Evolutionary conservation across 2,797 vertebrate genomes (phyloP).

Genomic region (Sphenopsis melanotis): DNA sequence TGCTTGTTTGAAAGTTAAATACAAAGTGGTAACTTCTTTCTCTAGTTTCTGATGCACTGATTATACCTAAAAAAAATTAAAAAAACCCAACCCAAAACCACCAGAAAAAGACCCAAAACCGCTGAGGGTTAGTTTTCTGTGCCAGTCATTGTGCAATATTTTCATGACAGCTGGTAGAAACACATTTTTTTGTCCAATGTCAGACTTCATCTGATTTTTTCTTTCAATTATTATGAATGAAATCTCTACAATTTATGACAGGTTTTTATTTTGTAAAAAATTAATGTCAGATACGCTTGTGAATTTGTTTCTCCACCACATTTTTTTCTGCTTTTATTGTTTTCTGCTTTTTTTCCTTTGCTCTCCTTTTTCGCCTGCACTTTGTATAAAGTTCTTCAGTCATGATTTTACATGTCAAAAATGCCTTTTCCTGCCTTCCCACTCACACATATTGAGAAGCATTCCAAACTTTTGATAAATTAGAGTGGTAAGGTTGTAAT

Average conservation of each 20-base stretch:
- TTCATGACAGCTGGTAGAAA: constrained; percentile 45
- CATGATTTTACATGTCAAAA: constrained; percentile 14
- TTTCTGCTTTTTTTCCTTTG: not conserved
- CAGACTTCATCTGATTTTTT: not conserved
- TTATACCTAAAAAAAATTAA: not conserved
- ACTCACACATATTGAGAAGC: not conserved
- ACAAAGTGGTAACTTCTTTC: not conserved
- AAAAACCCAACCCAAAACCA: not conserved
- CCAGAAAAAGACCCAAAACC: not conserved
- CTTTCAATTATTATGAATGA: not conserved
- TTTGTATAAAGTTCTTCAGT: not conserved
- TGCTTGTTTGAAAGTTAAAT: not conserved
- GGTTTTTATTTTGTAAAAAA: not conserved
- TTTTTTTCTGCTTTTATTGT: not conserved
- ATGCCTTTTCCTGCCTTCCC: not conserved
- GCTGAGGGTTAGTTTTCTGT: not conserved
- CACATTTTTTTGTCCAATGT: not conserved
- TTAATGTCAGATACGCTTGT: not conserved
- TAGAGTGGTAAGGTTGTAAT: not conserved
- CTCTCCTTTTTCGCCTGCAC: not conserved
- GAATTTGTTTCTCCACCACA: not conserved
- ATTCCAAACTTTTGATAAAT: constrained; percentile 34
- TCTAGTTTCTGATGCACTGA: not conserved
- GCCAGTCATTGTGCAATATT: constrained; percentile 55
- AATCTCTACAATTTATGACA: not conserved